Base-by-base conservation (phyloP, 2,797 vertebrate genomes). In the Clamator glandarius region DNA sequence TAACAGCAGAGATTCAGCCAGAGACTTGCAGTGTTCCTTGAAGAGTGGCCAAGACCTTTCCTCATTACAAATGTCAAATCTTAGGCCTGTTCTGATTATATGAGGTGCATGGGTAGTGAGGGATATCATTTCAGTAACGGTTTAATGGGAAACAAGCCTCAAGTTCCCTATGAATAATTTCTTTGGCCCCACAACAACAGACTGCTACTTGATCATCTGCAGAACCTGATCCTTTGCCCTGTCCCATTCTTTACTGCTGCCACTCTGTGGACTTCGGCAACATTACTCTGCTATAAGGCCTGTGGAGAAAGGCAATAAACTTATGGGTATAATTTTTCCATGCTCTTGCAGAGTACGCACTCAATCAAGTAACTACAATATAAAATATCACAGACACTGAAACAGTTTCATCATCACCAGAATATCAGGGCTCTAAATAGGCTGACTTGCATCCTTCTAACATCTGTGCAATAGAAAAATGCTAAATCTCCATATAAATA, bases 121-220 rank as follows among this genome's bases (percentile, higher is more conserved):
- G 24, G 42, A 16, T 80, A 64, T 42, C 44, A 9, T 57, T 67
- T 87, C 54, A 58, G 57, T 20, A 33, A 66, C 17, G 2, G 2
- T 77, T 35, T 46, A 7, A 28, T 23, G 35, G 36, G 62, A 91
- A 78, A 87, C 1, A 4, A 86, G 35, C 62, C 58, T 87, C 6
- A 0, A 85, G 62, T 77, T 90, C 28, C 84, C 41, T 74, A 72
- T 85, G 17, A 95, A 93, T 92, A 92, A 93, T 94, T 92, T 85
- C 29, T 92, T 94, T 58, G n/a, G 54, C 83, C 84, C 89, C 72
- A 61, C 14, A 93, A 41, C n/a, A 82, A 42, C 39, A 2, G 3
- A 41, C 52, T 68, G 74, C 29, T 42, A 74, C 57, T 42, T 11
- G 9, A 69, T 88, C 44, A 52, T 62, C 62, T 69, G 18, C 42